Base-by-base conservation (phyloP, 2,113 vertebrate species). In the Bufo gargarizans region DNA sequence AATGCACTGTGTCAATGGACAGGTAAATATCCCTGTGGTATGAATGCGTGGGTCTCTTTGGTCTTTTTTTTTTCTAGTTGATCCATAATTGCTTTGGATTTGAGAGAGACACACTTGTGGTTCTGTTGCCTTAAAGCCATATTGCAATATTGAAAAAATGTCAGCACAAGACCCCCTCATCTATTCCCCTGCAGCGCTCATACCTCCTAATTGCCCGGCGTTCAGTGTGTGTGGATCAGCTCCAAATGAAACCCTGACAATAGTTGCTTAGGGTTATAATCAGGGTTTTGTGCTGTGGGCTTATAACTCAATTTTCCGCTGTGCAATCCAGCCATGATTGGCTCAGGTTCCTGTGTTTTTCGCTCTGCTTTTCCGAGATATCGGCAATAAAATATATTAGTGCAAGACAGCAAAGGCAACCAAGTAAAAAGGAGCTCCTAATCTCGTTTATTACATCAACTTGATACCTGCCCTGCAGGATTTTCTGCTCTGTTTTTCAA, bases 181-280 rank as follows among this genome's bases (percentile, higher is more conserved):
- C 78, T 56, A n/a, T 33, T 69, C 71, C 86, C 86, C 55, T 69
- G 47, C 77, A 53, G 86, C 22, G 86, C 88, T 82, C 84, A 87
- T 87, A 84, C 86, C 93, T 93, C 90, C 92, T 91, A 94, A 95
- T 93, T 94, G 92, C 91, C 89, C 91, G 91, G 79, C 19, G 79
- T 89, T 91, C 91, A 90, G 87, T 71, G 92, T 90, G 91, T 91
- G 92, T 90, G 91, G 93, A 90, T 92, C 90, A 58, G 47, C 90
- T 86, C 90, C 84, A 91, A 91, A 84, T 90, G 89, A 86, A 88
- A 91, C 86, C 69, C 1, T 86, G 67, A 86, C 3, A 89, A 90
- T 92, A 91, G 91, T 90, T 33, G 55, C 91, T 90, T 91, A 67
- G 90, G 91, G 86, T 0, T 93, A 91, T 92, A 90, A 93, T 92